Evolutionary conservation across 2,113 vertebrate genomes (phyloP).

Genomic region (Dinomys branickii): DNA sequence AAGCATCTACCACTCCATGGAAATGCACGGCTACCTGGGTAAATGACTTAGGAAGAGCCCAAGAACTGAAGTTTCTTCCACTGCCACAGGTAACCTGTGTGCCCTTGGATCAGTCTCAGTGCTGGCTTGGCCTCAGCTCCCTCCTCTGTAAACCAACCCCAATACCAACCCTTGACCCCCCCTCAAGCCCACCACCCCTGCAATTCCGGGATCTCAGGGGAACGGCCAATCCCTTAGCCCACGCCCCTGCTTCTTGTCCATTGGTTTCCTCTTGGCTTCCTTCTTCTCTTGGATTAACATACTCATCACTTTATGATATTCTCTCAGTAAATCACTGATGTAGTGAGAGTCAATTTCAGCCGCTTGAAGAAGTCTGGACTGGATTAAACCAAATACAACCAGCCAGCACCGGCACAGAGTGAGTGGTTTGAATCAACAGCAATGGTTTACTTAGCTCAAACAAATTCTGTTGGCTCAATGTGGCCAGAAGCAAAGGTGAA

Average conservation of each 20-base stretch:
- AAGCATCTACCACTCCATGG: not conserved
- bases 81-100: not conserved
- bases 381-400: not conserved
- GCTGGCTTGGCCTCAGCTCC: not conserved
- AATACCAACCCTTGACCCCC: not conserved
- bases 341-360: not conserved
- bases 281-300: not conserved
- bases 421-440: not conserved
- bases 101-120: not conserved
- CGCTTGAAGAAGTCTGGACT: not conserved
- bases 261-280: not conserved
- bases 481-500: not conserved
- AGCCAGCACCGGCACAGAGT: not conserved
- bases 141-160: not conserved
- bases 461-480: not conserved
- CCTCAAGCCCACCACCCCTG: accelerated
- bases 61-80: not conserved
- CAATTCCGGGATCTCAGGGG: not conserved
- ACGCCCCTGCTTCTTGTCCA: accelerated
- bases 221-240: too few species aligned
- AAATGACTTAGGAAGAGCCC: not conserved
- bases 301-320: not conserved
- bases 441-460: not conserved
- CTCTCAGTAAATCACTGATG: not conserved
- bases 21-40: not conserved